phyloP scores from a whole-genome alignment of 2,888 invertebrate genomes.

The Campoplex nolae region DNA sequence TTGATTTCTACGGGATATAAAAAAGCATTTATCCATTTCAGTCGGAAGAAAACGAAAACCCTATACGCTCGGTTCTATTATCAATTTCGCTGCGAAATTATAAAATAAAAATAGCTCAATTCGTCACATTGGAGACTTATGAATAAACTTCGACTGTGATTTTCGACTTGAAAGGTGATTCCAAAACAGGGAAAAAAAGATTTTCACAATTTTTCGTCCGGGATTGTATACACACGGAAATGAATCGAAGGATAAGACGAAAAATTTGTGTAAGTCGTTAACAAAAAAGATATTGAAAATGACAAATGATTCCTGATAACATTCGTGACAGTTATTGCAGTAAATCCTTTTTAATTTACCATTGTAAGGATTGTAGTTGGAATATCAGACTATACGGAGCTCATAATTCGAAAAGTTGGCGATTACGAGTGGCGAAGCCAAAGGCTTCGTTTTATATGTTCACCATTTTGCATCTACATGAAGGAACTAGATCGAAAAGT shows the following conservation, averaged over 20 bases:
- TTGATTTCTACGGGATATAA: not conserved
- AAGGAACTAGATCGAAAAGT: conserved; percentile 62
- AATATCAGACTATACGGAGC: conserved; percentile 38
- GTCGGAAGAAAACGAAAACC: not conserved
- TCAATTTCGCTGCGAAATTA: not conserved
- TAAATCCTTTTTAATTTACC: not conserved
- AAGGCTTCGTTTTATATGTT: conserved; percentile 11
- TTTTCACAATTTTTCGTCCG: not conserved
- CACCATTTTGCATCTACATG: conserved; percentile 41
- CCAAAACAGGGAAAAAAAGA: not conserved
- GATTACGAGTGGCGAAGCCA: conserved; percentile 48
- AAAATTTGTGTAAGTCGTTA: not conserved
- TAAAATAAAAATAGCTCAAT: not conserved
- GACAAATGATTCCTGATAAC: not conserved
- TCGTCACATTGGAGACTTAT: too few relatives aligned
- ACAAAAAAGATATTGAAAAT: not conserved
- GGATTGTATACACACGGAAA: not conserved
- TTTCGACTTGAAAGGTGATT: not conserved
- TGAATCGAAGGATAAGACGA: not conserved
- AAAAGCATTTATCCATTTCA: not conserved
- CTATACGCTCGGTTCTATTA: not conserved
- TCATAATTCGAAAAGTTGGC: conserved; percentile 55
- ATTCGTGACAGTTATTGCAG: not conserved
- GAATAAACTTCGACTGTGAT: too few relatives aligned
- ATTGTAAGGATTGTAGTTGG: conserved; percentile 27